These are phyloP conservation scores for Heterodera carotae DNA, from an alignment of 1,140 invertebrate genomes.

Conservation along the genomic window DNA sequence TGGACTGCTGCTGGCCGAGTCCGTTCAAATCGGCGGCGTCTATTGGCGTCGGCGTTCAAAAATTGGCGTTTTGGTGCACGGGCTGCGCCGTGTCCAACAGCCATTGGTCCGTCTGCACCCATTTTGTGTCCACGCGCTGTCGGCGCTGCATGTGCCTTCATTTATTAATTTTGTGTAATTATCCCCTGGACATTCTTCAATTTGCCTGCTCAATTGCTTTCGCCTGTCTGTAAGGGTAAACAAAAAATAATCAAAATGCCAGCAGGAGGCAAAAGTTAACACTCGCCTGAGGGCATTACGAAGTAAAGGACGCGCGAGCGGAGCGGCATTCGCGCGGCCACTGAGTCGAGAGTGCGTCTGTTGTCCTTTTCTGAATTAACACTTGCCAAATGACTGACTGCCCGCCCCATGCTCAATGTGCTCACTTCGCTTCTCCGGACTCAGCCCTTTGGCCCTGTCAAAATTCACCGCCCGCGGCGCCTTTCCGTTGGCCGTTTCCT, in stretches of 20 bases:
- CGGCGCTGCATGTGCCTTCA: conserved; percentile 44
- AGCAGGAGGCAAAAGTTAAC: not conserved
- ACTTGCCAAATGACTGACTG: no score
- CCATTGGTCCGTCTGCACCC: conserved; percentile 48
- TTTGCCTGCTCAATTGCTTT: conserved; percentile 38
- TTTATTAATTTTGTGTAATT: no score
- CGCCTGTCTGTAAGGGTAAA: conserved; percentile 15
- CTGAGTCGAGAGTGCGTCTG: conserved; percentile 34
- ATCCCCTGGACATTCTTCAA: no score
- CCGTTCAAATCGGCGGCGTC: no score
- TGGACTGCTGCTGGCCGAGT: no score
- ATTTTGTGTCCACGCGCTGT: conserved; percentile 36
- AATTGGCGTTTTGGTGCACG: conserved; percentile 44
- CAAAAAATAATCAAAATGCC: not conserved
- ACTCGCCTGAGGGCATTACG: conserved; percentile 46
- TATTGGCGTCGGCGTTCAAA: conserved; percentile 28
- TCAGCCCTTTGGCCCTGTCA: not conserved
- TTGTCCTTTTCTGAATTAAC: conserved; percentile 23
- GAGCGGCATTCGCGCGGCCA: conserved; percentile 49
- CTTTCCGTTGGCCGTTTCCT: conserved; percentile 22
- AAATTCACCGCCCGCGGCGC: not conserved
- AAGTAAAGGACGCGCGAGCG: conserved; percentile 48
- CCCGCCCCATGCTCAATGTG: no score
- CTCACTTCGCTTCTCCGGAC: conserved; percentile 22
- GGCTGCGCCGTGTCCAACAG: conserved; percentile 30